These are phyloP conservation scores for Melanchra persicariae DNA, from an alignment of 2,888 invertebrate species.

Conservation along the genomic window DNA sequence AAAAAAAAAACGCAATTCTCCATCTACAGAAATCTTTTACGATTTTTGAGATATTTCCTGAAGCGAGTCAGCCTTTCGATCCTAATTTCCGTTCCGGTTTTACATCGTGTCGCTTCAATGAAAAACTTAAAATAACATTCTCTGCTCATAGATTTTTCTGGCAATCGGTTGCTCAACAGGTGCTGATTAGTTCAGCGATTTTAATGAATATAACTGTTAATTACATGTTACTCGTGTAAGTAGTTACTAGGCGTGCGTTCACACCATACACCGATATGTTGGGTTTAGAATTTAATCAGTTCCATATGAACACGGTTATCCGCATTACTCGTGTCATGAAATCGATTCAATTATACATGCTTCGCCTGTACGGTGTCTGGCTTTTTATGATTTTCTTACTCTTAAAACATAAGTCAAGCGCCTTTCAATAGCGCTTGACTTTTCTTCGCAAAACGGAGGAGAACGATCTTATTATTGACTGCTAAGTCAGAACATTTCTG, in stretches of 20 bases:
- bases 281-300: no score
- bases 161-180: no score
- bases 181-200: not conserved
- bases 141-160: no score
- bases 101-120: no score
- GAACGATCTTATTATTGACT: not conserved
- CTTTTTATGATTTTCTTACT: not conserved
- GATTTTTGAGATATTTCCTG: not conserved
- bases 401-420: not conserved
- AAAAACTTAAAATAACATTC: no score
- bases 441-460: not conserved
- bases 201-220: not conserved
- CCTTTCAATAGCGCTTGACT: not conserved
- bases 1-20: no score
- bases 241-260: no score
- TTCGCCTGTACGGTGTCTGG: not conserved
- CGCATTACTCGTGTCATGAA: conserved; percentile 1
- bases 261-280: no score
- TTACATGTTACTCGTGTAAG: not conserved
- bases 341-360: not conserved
- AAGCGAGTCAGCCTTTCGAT: not conserved
- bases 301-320: no score
- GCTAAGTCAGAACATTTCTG: not conserved
- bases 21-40: no score
- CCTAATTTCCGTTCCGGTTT: not conserved